Evolutionary conservation across 2,797 vertebrate genomes (phyloP), one percentile per base, ranked within the genome.

Genomic region (Parauchenoglanis ngamensis): DNA sequence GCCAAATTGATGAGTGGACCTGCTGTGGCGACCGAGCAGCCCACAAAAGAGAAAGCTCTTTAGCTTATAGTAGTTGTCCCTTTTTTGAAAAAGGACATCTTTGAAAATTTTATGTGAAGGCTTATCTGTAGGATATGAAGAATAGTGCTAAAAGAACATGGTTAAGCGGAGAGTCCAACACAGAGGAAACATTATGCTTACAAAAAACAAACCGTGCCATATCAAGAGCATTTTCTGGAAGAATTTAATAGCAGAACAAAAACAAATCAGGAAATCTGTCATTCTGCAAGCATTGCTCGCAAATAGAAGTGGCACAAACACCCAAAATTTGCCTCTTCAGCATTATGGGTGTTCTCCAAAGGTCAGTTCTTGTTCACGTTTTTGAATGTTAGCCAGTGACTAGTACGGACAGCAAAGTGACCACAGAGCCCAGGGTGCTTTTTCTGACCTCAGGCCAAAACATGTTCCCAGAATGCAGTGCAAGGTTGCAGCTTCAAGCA

Each of bases 401-500:
- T 89, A 90, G 85, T 85, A 56, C 87, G 92, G 92, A 91, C 75
- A 78, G 77, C 72, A 63, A 75, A 85, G 73, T 68, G 49, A 82
- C 87, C 75, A 61, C 19, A 84, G 85, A 84, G 88, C 59, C 87
- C 75, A 84, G 79, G 40, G 61, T 61, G 79, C 40, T 85, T 87
- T 85, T 89, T 61, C 81, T 89, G 84, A 90, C 90, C 88, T 75
- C 84, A 79, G 87, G 90, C 88, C 81, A 90, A 40, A 89, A 90
- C 84, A 82, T 67, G 86, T 84, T 89, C 89, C 92, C 90, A 92
- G 91, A 94, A 94, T 92, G 92, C 88, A 78, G 68, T 90, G 92
- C 23, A 59, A 88, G 92, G 87, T 80, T 87, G 92, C 94, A 93
- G 94, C 93, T 95, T 95, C 90, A 86, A 92, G 90, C 93, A 91